These are phyloP conservation scores for Pseudoatta argentina DNA, from an alignment of 1,140 invertebrate genomes.

Conservation along the genomic window DNA sequence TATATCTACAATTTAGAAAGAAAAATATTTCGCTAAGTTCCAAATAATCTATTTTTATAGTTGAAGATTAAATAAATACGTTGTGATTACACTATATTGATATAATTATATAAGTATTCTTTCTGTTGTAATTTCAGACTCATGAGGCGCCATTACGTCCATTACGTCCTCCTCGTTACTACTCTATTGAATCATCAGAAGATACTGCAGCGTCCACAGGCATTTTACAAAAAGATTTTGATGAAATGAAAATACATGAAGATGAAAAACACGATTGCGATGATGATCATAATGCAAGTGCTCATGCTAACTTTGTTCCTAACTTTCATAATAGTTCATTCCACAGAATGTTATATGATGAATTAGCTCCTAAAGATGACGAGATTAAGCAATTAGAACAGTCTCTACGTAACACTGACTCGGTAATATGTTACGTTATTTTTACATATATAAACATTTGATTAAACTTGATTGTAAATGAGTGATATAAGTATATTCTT, in stretches of 20 bases:
- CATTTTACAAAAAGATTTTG: background rate
- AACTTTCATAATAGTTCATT: background rate
- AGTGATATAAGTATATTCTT: background rate
- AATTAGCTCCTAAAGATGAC: constrained; percentile 5
- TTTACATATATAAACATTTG: background rate
- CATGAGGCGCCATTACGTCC: background rate
- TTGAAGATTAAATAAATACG: background rate
- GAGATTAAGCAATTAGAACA: background rate
- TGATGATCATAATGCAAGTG: background rate
- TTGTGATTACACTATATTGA: background rate
- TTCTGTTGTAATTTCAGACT: background rate
- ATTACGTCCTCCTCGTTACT: constrained; percentile 22
- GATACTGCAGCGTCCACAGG: background rate
- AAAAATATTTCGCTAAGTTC: too few relatives aligned
- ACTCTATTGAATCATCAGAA: background rate
- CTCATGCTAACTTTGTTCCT: background rate
- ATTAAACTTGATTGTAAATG: background rate
- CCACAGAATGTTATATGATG: background rate
- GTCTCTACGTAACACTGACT: background rate
- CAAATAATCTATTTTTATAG: too few relatives aligned
- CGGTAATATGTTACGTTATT: constrained; percentile 18
- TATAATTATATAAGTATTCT: background rate
- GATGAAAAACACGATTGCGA: background rate
- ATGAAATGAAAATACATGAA: background rate
- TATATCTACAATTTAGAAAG: too few relatives aligned